Conservation (phyloP, 2,797 vertebrate genomes). For the Galagoides demidoff region DNA sequence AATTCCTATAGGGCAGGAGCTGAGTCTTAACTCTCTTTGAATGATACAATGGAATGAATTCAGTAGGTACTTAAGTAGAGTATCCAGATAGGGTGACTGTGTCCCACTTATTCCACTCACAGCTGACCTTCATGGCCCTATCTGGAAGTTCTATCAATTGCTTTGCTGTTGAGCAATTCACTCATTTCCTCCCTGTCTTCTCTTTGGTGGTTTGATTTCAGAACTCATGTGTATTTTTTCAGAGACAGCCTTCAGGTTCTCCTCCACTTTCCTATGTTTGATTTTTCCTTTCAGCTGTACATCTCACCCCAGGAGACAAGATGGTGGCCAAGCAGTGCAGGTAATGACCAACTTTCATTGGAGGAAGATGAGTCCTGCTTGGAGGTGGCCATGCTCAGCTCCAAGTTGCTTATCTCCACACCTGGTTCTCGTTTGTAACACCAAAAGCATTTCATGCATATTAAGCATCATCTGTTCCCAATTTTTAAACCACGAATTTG, state of each 20-base stretch:
- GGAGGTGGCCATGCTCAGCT: conserved; percentile 61
- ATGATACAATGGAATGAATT: background rate
- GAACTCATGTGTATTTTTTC: conserved; percentile 16
- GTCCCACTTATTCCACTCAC: no score
- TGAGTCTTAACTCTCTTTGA: conserved; percentile 13
- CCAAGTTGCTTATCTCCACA: conserved; percentile 69
- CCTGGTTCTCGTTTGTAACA: conserved; percentile 80
- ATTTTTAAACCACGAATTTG: conserved; percentile 81
- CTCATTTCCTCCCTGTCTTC: background rate
- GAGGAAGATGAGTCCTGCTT: conserved; percentile 44
- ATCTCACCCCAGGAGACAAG: conserved; percentile 47
- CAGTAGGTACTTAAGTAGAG: background rate
- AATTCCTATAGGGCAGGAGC: background rate
- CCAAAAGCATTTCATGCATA: conserved; percentile 76
- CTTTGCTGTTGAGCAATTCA: background rate
- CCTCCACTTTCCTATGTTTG: background rate
- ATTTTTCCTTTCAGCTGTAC: background rate
- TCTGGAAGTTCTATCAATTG: background rate
- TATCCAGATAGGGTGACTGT: no score
- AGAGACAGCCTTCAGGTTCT: background rate
- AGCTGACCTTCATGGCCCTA: background rate
- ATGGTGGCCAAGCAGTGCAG: background rate
- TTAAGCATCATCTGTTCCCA: conserved; percentile 82
- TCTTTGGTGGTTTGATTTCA: conserved; percentile 15
- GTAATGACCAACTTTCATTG: background rate